Evolutionary conservation across 2,797 vertebrate genomes (phyloP).

Genomic region (Microctenopoma stevenorrisi): DNA sequence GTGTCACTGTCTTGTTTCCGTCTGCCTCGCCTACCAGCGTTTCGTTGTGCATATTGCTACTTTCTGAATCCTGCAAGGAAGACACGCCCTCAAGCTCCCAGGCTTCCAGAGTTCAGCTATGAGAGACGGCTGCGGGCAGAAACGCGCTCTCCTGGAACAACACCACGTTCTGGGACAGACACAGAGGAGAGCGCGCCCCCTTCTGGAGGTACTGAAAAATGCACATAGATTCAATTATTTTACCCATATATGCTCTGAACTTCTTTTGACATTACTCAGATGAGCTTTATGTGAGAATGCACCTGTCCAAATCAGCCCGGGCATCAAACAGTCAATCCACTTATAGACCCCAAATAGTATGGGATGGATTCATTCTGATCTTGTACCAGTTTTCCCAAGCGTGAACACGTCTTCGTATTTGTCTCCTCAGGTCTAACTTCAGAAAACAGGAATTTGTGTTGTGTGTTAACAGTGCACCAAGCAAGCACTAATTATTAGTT

Average conservation of each 20-base stretch:
- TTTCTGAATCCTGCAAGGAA: conserved; percentile 97
- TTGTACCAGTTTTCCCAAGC: too few relatives aligned
- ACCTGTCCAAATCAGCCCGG: too few relatives aligned
- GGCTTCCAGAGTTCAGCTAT: conserved; percentile 92
- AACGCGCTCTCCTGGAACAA: conserved; percentile 60
- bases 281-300: too few relatives aligned
- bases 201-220: conserved; percentile 76
- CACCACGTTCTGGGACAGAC: conserved; percentile 68
- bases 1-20: neutral
- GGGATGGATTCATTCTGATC: too few relatives aligned
- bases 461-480: neutral
- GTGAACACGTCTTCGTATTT: too few relatives aligned
- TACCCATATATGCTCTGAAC: too few relatives aligned
- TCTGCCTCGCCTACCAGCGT: conserved; percentile 79
- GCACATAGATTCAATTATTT: neutral
- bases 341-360: too few relatives aligned
- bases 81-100: conserved; percentile 93
- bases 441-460: neutral
- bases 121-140: conserved; percentile 85
- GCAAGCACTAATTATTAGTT: too few relatives aligned
- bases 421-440: neutral
- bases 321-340: too few relatives aligned
- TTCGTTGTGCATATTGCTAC: conserved; percentile 97
- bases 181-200: conserved; percentile 80
- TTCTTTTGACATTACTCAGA: too few relatives aligned